Conservation (phyloP, 2,888 invertebrate species). For the Atrina japonica region DNA sequence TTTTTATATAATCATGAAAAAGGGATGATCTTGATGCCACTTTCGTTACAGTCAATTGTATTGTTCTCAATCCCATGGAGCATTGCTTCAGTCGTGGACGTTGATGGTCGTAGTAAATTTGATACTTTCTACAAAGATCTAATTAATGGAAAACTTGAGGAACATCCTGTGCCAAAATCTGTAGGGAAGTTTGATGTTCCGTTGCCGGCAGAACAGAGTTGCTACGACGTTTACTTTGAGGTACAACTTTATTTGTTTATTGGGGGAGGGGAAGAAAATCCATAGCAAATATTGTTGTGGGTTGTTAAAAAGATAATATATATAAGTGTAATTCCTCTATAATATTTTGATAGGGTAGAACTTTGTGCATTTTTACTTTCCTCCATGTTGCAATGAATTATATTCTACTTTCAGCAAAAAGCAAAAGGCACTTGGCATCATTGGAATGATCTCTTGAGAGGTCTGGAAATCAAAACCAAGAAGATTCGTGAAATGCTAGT, state of each 20-base stretch:
- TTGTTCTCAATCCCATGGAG: slow-evolving; percentile 91
- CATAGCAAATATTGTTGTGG: not conserved
- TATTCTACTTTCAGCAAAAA: slow-evolving; percentile 84
- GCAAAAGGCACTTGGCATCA: slow-evolving; percentile 93
- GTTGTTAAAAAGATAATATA: not conserved
- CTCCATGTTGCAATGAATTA: not conserved
- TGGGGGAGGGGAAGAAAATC: not conserved
- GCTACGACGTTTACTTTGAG: slow-evolving; percentile 91
- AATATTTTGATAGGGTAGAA: too few species aligned
- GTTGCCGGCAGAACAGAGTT: slow-evolving; percentile 87
- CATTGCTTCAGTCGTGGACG: slow-evolving; percentile 89
- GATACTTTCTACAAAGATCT: slow-evolving; percentile 87
- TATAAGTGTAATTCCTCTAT: too few species aligned
- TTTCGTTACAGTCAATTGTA: slow-evolving; percentile 87
- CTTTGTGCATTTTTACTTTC: too few species aligned
- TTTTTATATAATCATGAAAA: too few species aligned
- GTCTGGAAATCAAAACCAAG: slow-evolving; percentile 73
- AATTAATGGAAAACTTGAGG: slow-evolving; percentile 79
- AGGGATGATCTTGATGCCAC: too few species aligned
- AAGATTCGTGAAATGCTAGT: slow-evolving; percentile 81
- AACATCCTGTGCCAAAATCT: slow-evolving; percentile 83
- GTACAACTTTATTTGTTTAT: too few species aligned
- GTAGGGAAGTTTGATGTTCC: slow-evolving; percentile 88
- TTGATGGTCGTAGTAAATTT: slow-evolving; percentile 87
- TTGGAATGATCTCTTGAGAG: slow-evolving; percentile 88